Percentiles rank a stretch among this genome's conserved stretches.
phyloP scores from a whole-genome alignment of 2,888 invertebrate genomes.

The Polia nebulosa region DNA sequence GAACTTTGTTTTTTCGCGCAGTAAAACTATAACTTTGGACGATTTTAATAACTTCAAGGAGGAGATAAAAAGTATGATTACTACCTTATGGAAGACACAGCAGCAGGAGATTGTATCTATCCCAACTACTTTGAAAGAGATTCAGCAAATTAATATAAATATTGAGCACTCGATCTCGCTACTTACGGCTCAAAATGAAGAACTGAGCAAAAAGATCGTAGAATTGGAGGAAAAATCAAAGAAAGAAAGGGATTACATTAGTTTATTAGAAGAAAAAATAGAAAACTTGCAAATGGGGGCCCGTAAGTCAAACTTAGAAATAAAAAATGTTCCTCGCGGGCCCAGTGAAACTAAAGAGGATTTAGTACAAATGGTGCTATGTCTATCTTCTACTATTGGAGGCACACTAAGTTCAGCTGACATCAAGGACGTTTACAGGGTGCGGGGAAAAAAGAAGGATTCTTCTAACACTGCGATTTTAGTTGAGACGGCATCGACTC shows the following conservation, averaged over 20 bases:
- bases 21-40: not conserved
- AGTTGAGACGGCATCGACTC: too few relatives aligned
- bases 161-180: conserved; percentile 5
- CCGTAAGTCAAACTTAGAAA: conserved; percentile 7
- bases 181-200: conserved; percentile 13
- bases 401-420: too few relatives aligned
- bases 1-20: too few relatives aligned
- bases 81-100: not conserved
- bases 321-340: conserved; percentile 15
- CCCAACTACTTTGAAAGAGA: conserved; percentile 6
- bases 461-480: too few relatives aligned
- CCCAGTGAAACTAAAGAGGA: not conserved
- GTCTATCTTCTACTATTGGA: too few relatives aligned
- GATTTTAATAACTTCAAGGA: conserved; percentile 8
- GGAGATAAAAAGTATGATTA: conserved; percentile 6
- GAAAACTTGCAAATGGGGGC: conserved; percentile 6
- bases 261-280: conserved; percentile 16
- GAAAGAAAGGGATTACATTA: conserved; percentile 10
- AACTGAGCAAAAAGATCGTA: conserved; percentile 11
- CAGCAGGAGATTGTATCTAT: not conserved
- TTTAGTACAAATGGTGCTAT: too few relatives aligned
- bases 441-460: too few relatives aligned
- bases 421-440: too few relatives aligned
- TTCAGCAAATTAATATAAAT: conserved; percentile 4
- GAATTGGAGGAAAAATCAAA: conserved; percentile 3